Evolutionary conservation across 2,797 vertebrate genomes (phyloP).

Genomic region (Pipistrellus pygmaeus): DNA sequence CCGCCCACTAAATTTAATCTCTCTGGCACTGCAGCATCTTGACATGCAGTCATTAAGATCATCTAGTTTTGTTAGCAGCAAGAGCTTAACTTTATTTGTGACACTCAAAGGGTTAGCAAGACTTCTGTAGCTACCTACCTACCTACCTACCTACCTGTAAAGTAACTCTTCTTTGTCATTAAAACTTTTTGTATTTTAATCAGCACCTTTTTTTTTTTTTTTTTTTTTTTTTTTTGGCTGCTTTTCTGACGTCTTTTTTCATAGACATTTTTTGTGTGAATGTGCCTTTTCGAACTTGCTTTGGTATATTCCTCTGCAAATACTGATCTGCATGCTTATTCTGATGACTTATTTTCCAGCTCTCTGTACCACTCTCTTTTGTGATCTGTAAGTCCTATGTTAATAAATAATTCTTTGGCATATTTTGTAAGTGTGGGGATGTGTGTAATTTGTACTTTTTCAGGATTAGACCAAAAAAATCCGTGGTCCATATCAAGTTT

Average conservation of each 20-base stretch:
- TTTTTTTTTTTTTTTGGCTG: constrained; percentile 89
- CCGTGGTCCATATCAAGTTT: constrained; percentile 72
- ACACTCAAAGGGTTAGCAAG: constrained; percentile 91
- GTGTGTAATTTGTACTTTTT: constrained; percentile 93
- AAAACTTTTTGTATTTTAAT: constrained; percentile 92
- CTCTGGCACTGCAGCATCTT: constrained; percentile 59
- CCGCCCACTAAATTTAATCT: constrained; percentile 75
- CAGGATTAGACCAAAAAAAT: constrained; percentile 77
- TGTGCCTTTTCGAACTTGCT: constrained; percentile 97
- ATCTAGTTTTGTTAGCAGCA: constrained; percentile 72
- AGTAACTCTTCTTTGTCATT: constrained; percentile 88
- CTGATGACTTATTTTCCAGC: constrained; percentile 87
- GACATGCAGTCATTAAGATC: constrained; percentile 23
- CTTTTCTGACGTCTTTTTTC: constrained; percentile 91
- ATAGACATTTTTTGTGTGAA: constrained; percentile 95
- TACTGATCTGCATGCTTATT: constrained; percentile 95
- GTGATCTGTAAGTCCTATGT: constrained; percentile 98
- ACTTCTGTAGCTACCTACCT: constrained; percentile 87
- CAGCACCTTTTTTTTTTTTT: constrained; percentile 82
- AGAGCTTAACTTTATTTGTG: constrained; percentile 58
- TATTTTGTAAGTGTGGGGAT: constrained; percentile 95
- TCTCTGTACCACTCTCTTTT: constrained; percentile 96
- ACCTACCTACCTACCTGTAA: constrained; percentile 87
- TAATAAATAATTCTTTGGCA: constrained; percentile 99
- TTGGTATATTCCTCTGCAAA: constrained; percentile 91